Percentiles rank a stretch among this genome's conserved stretches.
These are phyloP conservation scores for Mythimna lalbum DNA, from an alignment of 2,888 invertebrate genomes.

Conservation along the genomic window DNA sequence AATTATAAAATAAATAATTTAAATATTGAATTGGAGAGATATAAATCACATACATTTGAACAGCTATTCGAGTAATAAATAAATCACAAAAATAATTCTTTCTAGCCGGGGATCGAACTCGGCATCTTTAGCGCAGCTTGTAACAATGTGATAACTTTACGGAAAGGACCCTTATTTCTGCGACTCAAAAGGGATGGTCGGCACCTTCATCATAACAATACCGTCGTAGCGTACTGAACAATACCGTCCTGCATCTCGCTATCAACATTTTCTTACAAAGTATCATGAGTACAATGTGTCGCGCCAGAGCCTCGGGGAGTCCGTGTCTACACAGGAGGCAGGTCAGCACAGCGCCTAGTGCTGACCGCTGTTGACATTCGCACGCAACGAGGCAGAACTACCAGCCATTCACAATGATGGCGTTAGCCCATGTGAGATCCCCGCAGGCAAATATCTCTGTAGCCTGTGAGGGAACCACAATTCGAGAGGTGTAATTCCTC, in stretches of 20 bases:
- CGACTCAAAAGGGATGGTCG: not conserved
- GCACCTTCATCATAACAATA: not conserved
- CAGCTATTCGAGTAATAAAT: too few species aligned
- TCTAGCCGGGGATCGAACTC: slow-evolving; percentile 2
- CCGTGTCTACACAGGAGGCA: slow-evolving; percentile 4
- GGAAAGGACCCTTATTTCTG: not conserved
- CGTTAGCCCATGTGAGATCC: slow-evolving; percentile 9
- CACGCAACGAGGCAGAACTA: not conserved
- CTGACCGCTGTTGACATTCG: not conserved
- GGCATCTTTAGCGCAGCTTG: not conserved
- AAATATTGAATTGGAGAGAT: too few species aligned
- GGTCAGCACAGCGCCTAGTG: not conserved
- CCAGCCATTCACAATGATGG: not conserved
- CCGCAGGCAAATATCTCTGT: not conserved
- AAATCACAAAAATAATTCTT: slow-evolving; percentile 1
- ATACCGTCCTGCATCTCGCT: slow-evolving; percentile 15
- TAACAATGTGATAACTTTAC: not conserved
- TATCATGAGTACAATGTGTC: not conserved
- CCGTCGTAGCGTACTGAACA: slow-evolving; percentile 1
- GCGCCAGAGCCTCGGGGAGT: not conserved
- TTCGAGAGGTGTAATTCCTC: slow-evolving; percentile 3
- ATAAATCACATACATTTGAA: too few species aligned
- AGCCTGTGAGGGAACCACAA: not conserved
- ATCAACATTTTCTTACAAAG: slow-evolving; percentile 2
- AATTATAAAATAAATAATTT: too few species aligned